Evolutionary conservation across 2,888 invertebrate species (phyloP).

Genomic region (Eupeodes latifasciatus): DNA sequence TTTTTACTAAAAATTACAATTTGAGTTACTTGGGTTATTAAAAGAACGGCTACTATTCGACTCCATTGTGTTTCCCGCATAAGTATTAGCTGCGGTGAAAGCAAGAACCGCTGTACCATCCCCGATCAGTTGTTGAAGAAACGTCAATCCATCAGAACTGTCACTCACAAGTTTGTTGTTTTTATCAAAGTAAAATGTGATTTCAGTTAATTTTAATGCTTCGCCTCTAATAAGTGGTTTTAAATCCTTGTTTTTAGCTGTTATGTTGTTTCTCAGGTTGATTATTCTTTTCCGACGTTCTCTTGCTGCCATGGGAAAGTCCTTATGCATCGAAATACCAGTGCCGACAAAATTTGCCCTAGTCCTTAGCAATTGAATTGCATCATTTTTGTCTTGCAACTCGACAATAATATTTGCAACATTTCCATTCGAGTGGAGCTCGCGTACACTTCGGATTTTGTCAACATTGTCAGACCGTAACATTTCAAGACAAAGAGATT

Average conservation of each 20-base stretch:
- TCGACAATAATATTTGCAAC: too few species aligned
- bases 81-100: neutral
- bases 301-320: neutral
- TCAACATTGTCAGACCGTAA: neutral
- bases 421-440: too few species aligned
- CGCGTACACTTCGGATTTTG: neutral
- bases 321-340: too few species aligned
- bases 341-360: too few species aligned
- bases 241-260: slow-evolving; percentile 2
- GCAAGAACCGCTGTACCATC: neutral
- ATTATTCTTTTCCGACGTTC: neutral
- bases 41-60: neutral
- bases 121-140: neutral
- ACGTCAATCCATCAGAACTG: neutral
- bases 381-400: neutral
- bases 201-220: neutral
- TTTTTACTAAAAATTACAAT: slow-evolving; percentile 7
- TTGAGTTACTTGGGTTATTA: neutral
- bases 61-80: neutral
- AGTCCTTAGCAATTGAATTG: too few species aligned
- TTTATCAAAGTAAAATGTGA: neutral
- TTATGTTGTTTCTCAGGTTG: neutral
- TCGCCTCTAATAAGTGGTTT: neutral
- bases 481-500: neutral
- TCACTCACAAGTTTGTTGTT: neutral